These are phyloP conservation scores for Paguma larvata DNA, from an alignment of 2,797 vertebrate genomes.

Conservation along the genomic window DNA sequence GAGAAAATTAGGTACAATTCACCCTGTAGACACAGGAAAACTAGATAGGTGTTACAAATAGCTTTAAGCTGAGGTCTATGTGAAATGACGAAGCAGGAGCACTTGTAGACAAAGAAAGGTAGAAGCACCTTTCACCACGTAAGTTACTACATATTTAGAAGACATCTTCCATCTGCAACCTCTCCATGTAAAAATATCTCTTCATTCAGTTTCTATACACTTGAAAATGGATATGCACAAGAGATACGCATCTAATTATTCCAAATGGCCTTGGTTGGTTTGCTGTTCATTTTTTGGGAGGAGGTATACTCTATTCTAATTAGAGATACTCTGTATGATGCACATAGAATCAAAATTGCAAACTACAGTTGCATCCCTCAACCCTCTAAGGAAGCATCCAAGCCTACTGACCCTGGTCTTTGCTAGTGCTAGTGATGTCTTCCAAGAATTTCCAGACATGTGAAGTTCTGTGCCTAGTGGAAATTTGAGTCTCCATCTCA, in stretches of 20 bases:
- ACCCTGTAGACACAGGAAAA: not conserved
- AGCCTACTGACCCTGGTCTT: not conserved
- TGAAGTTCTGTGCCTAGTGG: not conserved
- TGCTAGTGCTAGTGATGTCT: not conserved
- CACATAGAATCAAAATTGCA: not conserved
- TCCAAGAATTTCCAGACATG: not conserved
- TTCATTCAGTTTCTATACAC: not conserved
- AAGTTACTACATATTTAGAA: constrained; percentile 1
- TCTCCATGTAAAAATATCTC: not conserved
- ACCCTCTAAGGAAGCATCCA: not conserved
- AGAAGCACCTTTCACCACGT: not conserved
- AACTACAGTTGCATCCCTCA: not conserved
- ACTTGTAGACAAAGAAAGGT: not conserved
- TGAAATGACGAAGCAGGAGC: not conserved
- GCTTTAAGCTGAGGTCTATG: not conserved
- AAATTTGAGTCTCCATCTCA: not conserved
- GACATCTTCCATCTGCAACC: not conserved
- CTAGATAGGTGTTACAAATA: not conserved
- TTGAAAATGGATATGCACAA: not conserved
- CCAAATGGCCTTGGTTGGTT: not conserved
- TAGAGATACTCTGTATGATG: not conserved
- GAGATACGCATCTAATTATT: not conserved
- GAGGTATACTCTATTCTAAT: not conserved
- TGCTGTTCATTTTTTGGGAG: not conserved
- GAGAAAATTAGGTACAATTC: not conserved